These are phyloP conservation scores for Diorhabda sublineata DNA, from an alignment of 1,140 invertebrate genomes.

Conservation along the genomic window DNA sequence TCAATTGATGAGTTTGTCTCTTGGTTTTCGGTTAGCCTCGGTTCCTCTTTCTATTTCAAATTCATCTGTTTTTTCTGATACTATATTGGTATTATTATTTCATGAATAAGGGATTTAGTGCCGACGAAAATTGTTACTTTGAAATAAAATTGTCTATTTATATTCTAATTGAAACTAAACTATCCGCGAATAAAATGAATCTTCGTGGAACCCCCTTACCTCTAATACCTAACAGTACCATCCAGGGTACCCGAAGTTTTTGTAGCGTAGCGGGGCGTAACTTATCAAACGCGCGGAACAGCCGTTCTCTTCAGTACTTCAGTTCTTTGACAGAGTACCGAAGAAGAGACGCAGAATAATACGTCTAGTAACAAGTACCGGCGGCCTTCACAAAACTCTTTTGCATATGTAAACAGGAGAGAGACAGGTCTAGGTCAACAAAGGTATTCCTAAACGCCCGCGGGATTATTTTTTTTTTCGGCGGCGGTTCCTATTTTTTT, in stretches of 20 bases:
- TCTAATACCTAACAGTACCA: neutral
- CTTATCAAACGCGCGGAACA: neutral
- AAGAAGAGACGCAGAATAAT: neutral
- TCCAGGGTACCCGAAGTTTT: neutral
- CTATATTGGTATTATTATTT: too few species aligned
- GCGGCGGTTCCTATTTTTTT: neutral
- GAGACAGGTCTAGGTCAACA: neutral
- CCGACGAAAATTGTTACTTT: too few species aligned
- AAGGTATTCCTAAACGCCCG: neutral
- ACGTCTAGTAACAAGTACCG: neutral
- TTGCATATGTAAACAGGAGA: neutral
- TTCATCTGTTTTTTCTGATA: too few species aligned
- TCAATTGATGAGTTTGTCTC: too few species aligned
- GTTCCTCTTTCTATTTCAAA: too few species aligned
- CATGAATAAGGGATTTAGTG: too few species aligned
- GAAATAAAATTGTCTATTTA: too few species aligned
- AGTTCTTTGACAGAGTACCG: neutral
- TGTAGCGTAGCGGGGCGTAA: slow-evolving; percentile 1
- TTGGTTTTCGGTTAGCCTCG: too few species aligned
- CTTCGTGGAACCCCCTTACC: neutral
- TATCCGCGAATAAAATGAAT: too few species aligned
- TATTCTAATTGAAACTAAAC: too few species aligned
- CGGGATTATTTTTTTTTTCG: neutral
- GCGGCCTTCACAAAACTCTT: neutral
- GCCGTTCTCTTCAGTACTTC: neutral